Conservation (phyloP, 2,113 vertebrate genomes). For the Rhegmatorhina hoffmannsi region DNA sequence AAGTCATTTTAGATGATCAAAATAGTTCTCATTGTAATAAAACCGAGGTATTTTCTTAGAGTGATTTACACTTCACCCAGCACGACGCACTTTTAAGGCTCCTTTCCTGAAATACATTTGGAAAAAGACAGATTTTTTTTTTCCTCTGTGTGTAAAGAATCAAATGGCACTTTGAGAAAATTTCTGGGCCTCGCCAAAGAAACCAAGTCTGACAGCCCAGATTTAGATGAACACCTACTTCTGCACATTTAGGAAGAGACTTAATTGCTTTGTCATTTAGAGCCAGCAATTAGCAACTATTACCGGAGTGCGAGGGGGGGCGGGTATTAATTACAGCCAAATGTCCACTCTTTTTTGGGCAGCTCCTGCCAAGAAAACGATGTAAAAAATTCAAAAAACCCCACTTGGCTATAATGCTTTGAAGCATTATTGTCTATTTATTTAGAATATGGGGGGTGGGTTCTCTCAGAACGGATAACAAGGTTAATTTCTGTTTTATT, state of each 20-base stretch:
- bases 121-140: not conserved
- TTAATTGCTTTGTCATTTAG: conserved; percentile 31
- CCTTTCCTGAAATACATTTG: not conserved
- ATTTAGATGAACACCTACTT: conserved; percentile 1
- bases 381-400: not conserved
- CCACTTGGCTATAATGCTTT: not conserved
- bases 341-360: not conserved
- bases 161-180: not conserved
- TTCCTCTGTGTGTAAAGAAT: not conserved
- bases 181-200: not conserved
- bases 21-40: not conserved
- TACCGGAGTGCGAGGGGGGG: not conserved
- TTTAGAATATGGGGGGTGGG: not conserved
- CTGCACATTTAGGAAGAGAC: conserved; percentile 7
- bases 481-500: not conserved
- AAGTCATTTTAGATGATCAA: rapidly evolving
- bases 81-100: not conserved
- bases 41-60: not conserved
- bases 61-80: not conserved
- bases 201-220: conserved; percentile 2
- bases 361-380: not conserved
- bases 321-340: not conserved
- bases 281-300: not conserved
- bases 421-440: not conserved
- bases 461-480: not conserved